Conservation (phyloP, 2,797 vertebrate genomes). For the Orientallactaga sibirica region DNA sequence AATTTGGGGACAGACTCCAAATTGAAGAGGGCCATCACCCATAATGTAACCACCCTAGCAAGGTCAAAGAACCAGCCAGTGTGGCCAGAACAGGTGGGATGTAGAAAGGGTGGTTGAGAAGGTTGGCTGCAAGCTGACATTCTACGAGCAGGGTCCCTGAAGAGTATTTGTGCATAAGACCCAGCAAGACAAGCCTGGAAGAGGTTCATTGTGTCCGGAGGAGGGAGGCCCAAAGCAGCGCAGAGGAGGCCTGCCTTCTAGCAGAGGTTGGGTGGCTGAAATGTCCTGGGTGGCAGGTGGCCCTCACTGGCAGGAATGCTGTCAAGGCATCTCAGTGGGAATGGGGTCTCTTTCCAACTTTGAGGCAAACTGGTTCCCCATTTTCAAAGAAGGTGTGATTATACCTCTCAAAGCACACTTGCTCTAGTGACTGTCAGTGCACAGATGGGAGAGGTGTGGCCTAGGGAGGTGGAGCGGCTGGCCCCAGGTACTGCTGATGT, state of each 20-base stretch:
- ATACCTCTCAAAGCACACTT: rapidly evolving
- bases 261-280: neutral
- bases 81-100: rapidly evolving
- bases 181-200: too few relatives aligned
- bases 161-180: neutral
- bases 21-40: neutral
- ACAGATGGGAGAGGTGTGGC: neutral
- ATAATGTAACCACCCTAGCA: neutral
- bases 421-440: rapidly evolving
- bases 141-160: rapidly evolving
- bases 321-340: neutral
- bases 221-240: neutral
- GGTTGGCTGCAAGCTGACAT: rapidly evolving
- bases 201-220: neutral
- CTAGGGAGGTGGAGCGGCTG: rapidly evolving
- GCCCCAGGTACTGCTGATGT: neutral
- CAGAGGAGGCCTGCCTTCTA: neutral
- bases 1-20: neutral
- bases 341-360: neutral
- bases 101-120: rapidly evolving
- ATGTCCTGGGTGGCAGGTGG: neutral
- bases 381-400: rapidly evolving
- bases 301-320: neutral
- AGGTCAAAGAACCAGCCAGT: rapidly evolving
- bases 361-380: rapidly evolving